A percentile compares a stretch with the other conserved stretches of the same genome.
These are phyloP conservation scores for Pygoscelis adeliae DNA, from an alignment of 2,113 vertebrate genomes.

Conservation along the genomic window DNA sequence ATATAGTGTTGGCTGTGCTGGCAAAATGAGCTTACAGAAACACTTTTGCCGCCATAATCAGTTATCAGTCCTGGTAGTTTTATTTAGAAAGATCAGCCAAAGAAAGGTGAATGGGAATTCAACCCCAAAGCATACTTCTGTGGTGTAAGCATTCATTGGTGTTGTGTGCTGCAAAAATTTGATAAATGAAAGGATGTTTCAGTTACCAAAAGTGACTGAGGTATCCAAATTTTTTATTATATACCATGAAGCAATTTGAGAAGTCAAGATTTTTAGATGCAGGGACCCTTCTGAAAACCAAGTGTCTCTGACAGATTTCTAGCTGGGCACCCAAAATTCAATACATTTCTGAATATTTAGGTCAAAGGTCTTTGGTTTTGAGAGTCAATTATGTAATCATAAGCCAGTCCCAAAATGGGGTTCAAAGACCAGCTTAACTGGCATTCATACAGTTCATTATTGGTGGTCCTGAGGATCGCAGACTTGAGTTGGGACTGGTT, in stretches of 20 bases:
- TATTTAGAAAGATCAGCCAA: neutral
- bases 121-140: neutral
- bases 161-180: neutral
- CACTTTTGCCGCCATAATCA: neutral
- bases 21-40: neutral
- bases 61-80: neutral
- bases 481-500: neutral
- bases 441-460: neutral
- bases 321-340: neutral
- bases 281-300: neutral
- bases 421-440: neutral
- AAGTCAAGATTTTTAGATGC: neutral
- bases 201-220: neutral
- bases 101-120: neutral
- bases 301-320: neutral
- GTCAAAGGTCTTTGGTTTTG: neutral
- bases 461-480: neutral
- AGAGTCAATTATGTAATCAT: neutral
- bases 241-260: neutral
- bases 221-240: neutral
- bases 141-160: neutral
- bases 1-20: neutral
- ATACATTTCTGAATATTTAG: neutral
- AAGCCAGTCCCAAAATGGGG: neutral
- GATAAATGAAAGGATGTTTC: neutral